phyloP scores from a whole-genome alignment of 1,140 invertebrate genomes.

The Linepithema humile region DNA sequence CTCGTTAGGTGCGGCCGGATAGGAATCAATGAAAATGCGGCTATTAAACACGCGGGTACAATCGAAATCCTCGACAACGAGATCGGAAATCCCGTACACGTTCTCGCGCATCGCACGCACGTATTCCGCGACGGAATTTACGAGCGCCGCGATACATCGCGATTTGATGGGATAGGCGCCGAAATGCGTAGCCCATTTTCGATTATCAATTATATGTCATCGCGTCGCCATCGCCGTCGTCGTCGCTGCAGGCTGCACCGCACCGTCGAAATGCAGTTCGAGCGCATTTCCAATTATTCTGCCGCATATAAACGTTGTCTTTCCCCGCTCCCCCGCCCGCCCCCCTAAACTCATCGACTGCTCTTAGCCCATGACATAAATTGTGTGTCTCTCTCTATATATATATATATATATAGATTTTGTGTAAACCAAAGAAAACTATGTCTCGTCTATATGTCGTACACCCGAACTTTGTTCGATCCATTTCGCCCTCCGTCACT shows the following conservation, averaged over 20 bases:
- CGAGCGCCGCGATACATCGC: constrained; percentile 10
- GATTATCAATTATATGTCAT: constrained; percentile 11
- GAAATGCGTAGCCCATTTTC: constrained; percentile 24
- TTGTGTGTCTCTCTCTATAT: constrained; percentile 6
- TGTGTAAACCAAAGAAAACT: constrained; percentile 16
- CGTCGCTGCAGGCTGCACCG: constrained; percentile 16
- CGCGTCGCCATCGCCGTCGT: not conserved
- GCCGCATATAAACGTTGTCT: constrained; percentile 56
- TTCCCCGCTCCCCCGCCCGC: not conserved
- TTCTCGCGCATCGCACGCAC: constrained; percentile 26
- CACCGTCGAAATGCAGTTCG: constrained; percentile 53
- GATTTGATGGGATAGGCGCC: constrained; percentile 8
- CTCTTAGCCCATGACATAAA: constrained; percentile 13
- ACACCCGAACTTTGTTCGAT: constrained; percentile 42
- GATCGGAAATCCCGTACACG: not conserved
- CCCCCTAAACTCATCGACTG: constrained; percentile 14
- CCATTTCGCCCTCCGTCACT: constrained; percentile 54
- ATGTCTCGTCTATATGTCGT: constrained; percentile 38
- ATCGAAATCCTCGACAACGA: not conserved
- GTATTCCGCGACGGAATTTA: constrained; percentile 8
- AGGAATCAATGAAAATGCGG: not conserved
- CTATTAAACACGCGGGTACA: not conserved
- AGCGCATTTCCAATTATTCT: constrained; percentile 57
- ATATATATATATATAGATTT: constrained; percentile 38
- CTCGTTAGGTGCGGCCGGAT: not conserved